Percentiles rank a stretch among this genome's conserved stretches.
phyloP scores from a whole-genome alignment of 2,797 vertebrate species.

The Eulemur mongoz region DNA sequence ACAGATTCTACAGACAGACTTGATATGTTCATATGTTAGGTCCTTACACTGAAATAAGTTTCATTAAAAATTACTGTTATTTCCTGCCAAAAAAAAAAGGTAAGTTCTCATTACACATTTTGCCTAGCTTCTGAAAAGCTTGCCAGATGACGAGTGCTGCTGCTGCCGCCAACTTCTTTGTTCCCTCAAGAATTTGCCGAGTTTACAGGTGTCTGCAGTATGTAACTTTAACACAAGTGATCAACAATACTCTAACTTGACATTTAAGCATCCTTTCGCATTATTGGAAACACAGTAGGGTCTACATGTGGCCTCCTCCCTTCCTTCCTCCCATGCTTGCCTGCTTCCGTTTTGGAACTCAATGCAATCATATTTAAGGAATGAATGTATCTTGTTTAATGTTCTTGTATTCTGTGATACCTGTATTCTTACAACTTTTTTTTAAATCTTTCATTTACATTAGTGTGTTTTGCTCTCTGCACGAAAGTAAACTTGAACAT shows the following conservation, averaged over 20 bases:
- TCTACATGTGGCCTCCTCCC: not conserved
- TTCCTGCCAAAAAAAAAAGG: not conserved
- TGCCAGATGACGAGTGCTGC: not conserved
- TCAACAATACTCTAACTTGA: not conserved
- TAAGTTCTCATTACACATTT: not conserved
- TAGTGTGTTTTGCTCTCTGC: too few species aligned
- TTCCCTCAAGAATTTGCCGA: not conserved
- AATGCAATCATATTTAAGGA: too few species aligned
- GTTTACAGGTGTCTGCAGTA: not conserved
- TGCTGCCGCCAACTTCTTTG: not conserved
- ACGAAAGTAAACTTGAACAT: too few species aligned
- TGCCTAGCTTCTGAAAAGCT: not conserved
- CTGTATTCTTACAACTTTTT: not conserved
- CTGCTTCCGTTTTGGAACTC: too few species aligned
- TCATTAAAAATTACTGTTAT: not conserved
- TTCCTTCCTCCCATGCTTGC: not conserved
- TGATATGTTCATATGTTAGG: not conserved
- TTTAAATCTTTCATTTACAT: too few species aligned
- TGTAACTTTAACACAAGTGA: not conserved
- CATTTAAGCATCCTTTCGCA: not conserved
- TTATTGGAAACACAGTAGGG: not conserved
- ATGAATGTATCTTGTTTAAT: not conserved
- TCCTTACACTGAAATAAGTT: not conserved
- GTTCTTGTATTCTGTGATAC: not conserved
- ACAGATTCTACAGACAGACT: not conserved